Conservation (phyloP, 1,140 invertebrate genomes). For the Papilio helenus region DNA sequence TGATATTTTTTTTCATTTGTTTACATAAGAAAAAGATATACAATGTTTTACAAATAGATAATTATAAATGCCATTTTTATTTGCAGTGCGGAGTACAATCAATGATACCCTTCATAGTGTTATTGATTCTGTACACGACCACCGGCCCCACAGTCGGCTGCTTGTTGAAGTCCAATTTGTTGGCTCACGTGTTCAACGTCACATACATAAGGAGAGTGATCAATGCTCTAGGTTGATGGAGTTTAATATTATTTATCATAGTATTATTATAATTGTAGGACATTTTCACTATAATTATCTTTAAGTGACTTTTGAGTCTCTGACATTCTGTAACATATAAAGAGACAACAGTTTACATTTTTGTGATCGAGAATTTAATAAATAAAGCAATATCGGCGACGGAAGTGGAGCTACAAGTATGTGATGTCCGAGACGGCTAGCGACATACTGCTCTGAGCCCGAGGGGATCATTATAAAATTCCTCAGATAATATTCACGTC, state of each 20-base stretch:
- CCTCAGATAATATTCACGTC: background rate
- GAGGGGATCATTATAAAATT: background rate
- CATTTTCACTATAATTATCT: too few relatives aligned
- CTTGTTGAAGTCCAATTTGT: constrained; percentile 51
- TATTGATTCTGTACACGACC: constrained; percentile 51
- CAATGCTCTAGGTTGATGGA: constrained; percentile 60
- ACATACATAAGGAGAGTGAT: constrained; percentile 64
- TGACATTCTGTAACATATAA: background rate
- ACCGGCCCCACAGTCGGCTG: constrained; percentile 56
- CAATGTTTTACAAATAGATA: too few relatives aligned
- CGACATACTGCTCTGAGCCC: background rate
- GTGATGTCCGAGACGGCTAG: background rate
- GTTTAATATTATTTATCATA: background rate
- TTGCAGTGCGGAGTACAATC: constrained; percentile 58
- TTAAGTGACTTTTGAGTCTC: too few relatives aligned
- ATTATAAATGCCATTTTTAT: background rate
- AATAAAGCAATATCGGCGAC: background rate
- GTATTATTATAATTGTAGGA: too few relatives aligned
- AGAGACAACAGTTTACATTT: background rate
- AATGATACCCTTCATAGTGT: constrained; percentile 50
- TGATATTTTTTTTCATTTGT: too few relatives aligned
- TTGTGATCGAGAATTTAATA: constrained; percentile 1
- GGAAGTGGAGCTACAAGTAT: background rate
- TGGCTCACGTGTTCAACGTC: constrained; percentile 55
- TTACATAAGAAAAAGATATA: too few relatives aligned